These are phyloP conservation scores for Forficula auricularia DNA, from an alignment of 1,140 invertebrate species.

Conservation along the genomic window DNA sequence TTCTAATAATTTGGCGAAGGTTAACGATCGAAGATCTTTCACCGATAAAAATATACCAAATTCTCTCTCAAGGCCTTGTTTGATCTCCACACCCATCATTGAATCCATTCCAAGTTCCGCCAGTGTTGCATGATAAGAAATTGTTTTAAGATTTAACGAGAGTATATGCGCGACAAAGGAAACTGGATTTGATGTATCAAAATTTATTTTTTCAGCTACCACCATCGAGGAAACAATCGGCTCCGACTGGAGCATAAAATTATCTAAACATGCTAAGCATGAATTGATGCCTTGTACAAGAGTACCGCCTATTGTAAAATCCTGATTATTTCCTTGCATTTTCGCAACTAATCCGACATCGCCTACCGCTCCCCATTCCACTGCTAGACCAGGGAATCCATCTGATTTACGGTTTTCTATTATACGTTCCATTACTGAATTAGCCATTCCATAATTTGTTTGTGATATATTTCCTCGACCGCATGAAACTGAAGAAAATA, in stretches of 20 bases:
- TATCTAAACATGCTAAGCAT: constrained; percentile 28
- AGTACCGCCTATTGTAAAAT: constrained; percentile 41
- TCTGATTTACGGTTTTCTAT: constrained; percentile 12
- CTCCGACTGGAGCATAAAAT: constrained; percentile 24
- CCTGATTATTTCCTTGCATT: constrained; percentile 60
- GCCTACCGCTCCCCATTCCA: constrained; percentile 35
- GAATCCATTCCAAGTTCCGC: constrained; percentile 71
- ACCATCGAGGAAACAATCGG: constrained; percentile 39
- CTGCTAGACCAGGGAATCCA: constrained; percentile 13
- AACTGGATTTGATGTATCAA: not conserved
- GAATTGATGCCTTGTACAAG: constrained; percentile 40
- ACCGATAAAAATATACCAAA: constrained; percentile 39
- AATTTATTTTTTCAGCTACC: constrained; percentile 24
- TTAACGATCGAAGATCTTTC: constrained; percentile 37
- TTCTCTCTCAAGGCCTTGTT: constrained; percentile 46
- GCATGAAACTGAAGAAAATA: constrained; percentile 16
- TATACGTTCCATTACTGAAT: constrained; percentile 17
- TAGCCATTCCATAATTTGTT: constrained; percentile 16
- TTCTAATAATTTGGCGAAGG: constrained; percentile 29
- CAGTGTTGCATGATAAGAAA: constrained; percentile 30
- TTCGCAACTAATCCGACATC: constrained; percentile 59
- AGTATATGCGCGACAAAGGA: not conserved
- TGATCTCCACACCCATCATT: constrained; percentile 71
- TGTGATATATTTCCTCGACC: constrained; percentile 17
- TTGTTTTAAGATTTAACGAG: constrained; percentile 15